phyloP scores from a whole-genome alignment of 2,113 vertebrate genomes.

The Notothenia coriiceps region DNA sequence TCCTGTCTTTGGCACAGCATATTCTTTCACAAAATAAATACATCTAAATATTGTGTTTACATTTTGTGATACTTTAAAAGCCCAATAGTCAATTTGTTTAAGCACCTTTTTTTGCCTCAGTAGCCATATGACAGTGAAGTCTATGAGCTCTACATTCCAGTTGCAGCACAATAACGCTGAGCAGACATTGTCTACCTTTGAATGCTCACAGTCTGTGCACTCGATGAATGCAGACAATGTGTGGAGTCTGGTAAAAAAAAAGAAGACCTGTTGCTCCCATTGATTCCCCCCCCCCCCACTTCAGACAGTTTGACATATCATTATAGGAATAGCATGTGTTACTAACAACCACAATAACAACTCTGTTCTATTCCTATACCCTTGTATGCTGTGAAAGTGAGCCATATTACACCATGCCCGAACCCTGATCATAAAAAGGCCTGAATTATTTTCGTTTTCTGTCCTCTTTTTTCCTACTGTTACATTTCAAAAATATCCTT shows the following conservation, averaged over 20 bases:
- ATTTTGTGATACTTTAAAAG: no score
- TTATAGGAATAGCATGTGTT: neutral
- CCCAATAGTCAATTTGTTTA: no score
- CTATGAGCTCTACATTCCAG: neutral
- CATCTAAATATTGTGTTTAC: no score
- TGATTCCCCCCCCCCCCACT: no score
- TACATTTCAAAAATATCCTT: conserved; percentile 3
- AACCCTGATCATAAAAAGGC: neutral
- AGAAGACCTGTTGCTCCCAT: neutral
- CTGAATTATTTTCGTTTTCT: neutral
- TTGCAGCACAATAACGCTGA: conserved; percentile 1
- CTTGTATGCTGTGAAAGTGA: neutral
- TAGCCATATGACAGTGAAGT: neutral
- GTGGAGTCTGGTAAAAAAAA: neutral
- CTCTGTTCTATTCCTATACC: neutral
- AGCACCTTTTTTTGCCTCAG: neutral
- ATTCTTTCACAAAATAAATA: no score
- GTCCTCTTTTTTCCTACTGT: neutral
- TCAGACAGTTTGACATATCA: no score
- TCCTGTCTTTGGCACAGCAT: neutral
- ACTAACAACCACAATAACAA: neutral
- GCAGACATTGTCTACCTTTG: conserved; percentile 7
- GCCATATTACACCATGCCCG: neutral
- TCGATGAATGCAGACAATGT: conserved; percentile 7
- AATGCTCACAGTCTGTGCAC: conserved; percentile 13